Evolutionary conservation across 2,888 invertebrate genomes (phyloP).

Genomic region (Diarsia rubi): DNA sequence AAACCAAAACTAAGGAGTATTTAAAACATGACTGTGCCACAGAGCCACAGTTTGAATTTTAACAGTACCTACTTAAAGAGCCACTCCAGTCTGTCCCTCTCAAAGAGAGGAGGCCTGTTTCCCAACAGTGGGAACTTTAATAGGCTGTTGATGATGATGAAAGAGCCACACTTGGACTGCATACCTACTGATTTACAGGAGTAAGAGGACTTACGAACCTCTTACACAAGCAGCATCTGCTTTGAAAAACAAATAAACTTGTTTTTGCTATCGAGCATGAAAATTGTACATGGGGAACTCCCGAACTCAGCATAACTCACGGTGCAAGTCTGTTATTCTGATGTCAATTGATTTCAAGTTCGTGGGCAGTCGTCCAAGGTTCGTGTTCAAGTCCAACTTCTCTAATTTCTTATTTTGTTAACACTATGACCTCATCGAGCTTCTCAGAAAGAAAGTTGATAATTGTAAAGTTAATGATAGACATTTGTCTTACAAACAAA

Average conservation of each 20-base stretch:
- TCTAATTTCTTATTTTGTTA: conserved; percentile 61
- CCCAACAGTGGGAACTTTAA: no score
- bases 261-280: not conserved
- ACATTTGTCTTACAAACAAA: conserved; percentile 79
- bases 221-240: not conserved
- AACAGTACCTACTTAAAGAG: no score
- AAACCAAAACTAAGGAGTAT: not conserved
- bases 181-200: not conserved
- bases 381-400: not conserved
- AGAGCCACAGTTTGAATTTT: not conserved
- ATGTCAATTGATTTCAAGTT: not conserved
- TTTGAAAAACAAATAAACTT: not conserved
- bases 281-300: not conserved
- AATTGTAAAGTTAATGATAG: conserved; percentile 78
- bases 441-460: conserved; percentile 76
- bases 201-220: not conserved
- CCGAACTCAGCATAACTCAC: not conserved
- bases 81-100: no score
- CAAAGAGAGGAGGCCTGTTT: no score
- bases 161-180: not conserved
- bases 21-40: not conserved
- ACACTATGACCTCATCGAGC: conserved; percentile 58
- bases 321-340: not conserved
- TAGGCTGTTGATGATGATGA: no score
- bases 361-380: no score